phyloP scores from a whole-genome alignment of 1,140 invertebrate genomes.

The Camponotus floridanus region DNA sequence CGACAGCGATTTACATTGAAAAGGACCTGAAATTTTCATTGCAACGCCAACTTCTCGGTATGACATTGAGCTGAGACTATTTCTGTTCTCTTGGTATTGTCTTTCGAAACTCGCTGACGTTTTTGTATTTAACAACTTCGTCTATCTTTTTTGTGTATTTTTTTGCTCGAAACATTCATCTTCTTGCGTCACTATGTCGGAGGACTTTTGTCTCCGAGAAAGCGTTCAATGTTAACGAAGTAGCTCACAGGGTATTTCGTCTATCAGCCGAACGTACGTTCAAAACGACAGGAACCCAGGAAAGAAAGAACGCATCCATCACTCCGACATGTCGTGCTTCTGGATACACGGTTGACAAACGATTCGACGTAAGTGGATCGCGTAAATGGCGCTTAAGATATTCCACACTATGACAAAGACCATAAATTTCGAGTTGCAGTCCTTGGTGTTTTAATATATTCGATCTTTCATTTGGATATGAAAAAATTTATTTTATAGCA shows the following conservation, averaged over 20 bases:
- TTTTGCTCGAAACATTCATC: conserved; percentile 21
- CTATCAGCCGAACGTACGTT: neutral
- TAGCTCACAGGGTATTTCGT: conserved; percentile 5
- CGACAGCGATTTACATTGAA: conserved; percentile 63
- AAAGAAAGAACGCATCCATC: conserved; percentile 45
- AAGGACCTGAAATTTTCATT: conserved; percentile 49
- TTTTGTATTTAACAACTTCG: conserved; percentile 14
- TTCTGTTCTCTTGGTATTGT: conserved; percentile 19
- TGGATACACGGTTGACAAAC: conserved; percentile 43
- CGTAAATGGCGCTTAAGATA: conserved; percentile 29
- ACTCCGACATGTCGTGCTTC: conserved; percentile 23
- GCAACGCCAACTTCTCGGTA: neutral
- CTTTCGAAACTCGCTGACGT: neutral
- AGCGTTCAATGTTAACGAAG: conserved; percentile 44
- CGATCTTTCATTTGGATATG: neutral
- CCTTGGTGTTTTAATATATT: neutral
- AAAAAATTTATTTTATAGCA: neutral
- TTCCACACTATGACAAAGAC: neutral
- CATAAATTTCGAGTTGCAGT: neutral
- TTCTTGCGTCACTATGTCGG: conserved; percentile 4
- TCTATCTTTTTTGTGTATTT: conserved; percentile 11
- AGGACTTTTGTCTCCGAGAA: conserved; percentile 14
- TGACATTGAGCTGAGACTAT: neutral
- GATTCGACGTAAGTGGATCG: conserved; percentile 45
- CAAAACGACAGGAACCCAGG: neutral